Evolutionary conservation across 2,888 invertebrate species (phyloP).

Genomic region (Microplitis deprimator): DNA sequence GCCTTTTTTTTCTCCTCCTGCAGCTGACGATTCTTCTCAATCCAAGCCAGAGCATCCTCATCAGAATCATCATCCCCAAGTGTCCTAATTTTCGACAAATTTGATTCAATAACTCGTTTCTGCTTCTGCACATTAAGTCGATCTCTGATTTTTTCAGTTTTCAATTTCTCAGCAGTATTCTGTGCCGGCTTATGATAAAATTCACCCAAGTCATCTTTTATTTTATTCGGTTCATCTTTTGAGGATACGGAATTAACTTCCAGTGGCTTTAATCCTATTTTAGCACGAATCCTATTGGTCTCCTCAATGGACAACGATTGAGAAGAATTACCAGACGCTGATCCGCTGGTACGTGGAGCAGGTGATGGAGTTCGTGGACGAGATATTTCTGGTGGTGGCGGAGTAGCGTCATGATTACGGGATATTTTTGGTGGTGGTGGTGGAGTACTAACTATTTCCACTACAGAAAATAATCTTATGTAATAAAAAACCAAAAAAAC

Average conservation of each 20-base stretch:
- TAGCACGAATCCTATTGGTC: constrained; percentile 91
- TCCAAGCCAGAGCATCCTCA: constrained; percentile 86
- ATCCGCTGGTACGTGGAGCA: constrained; percentile 57
- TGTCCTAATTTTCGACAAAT: constrained; percentile 75
- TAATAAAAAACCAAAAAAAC: constrained; percentile 13
- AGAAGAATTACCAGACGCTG: constrained; percentile 63
- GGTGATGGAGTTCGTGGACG: constrained; percentile 56
- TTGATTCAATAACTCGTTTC: constrained; percentile 83
- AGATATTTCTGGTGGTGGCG: constrained; percentile 56
- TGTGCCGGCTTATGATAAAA: constrained; percentile 90
- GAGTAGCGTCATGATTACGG: constrained; percentile 62
- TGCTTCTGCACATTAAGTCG: constrained; percentile 85
- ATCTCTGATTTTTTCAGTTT: constrained; percentile 86
- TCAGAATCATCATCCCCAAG: constrained; percentile 81
- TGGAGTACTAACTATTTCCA: constrained; percentile 68
- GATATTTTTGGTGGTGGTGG: constrained; percentile 71
- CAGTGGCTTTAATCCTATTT: constrained; percentile 93
- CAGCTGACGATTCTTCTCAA: constrained; percentile 83
- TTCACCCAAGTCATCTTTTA: constrained; percentile 79
- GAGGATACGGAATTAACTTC: constrained; percentile 74
- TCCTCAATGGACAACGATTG: constrained; percentile 84
- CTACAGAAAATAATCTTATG: constrained; percentile 50
- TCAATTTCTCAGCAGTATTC: constrained; percentile 81
- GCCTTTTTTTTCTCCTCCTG: constrained; percentile 88
- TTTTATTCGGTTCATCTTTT: constrained; percentile 62